A percentile compares a stretch with the other conserved stretches of the same genome.
Conservation (phyloP, 2,888 invertebrate species). For the Melipona bicolor region DNA sequence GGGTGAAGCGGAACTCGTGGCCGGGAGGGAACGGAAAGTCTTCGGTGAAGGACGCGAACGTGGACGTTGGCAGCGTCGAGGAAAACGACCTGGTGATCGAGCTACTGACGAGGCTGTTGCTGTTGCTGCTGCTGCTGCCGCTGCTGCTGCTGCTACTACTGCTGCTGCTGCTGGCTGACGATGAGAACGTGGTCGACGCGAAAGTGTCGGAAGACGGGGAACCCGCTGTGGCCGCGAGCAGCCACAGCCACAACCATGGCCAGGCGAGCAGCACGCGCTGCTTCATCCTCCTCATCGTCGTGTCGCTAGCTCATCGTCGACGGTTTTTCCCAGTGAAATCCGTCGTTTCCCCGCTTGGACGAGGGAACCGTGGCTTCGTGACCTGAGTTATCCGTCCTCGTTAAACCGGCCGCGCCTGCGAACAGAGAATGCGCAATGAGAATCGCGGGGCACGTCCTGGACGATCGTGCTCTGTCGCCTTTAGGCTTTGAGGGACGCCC, state of each 20-base stretch:
- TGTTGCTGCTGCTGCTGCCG: background rate
- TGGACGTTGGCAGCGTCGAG: conserved; percentile 45
- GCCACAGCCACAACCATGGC: conserved; percentile 83
- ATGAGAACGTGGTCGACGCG: conserved; percentile 57
- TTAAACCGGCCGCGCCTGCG: conserved; percentile 62
- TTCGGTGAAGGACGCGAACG: conserved; percentile 42
- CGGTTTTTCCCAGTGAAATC: conserved; percentile 37
- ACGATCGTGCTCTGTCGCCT: background rate
- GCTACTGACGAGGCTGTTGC: background rate
- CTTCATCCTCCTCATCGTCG: conserved; percentile 80
- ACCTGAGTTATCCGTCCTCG: conserved; percentile 22
- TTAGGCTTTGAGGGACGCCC: too few relatives aligned
- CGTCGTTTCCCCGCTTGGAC: conserved; percentile 34
- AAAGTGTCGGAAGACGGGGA: conserved; percentile 71
- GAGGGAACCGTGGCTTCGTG: conserved; percentile 22
- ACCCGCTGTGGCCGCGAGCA: conserved; percentile 78
- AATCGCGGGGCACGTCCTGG: background rate
- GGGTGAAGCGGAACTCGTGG: conserved; percentile 89
- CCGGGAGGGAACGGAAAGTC: conserved; percentile 39
- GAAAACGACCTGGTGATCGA: conserved; percentile 50
- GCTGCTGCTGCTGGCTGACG: conserved; percentile 25
- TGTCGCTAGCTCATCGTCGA: conserved; percentile 83
- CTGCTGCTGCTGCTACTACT: background rate
- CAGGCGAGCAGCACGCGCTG: conserved; percentile 80
- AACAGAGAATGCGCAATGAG: conserved; percentile 46